These are phyloP conservation scores for Hemaris fuciformis DNA, from an alignment of 2,888 invertebrate genomes.

Conservation along the genomic window DNA sequence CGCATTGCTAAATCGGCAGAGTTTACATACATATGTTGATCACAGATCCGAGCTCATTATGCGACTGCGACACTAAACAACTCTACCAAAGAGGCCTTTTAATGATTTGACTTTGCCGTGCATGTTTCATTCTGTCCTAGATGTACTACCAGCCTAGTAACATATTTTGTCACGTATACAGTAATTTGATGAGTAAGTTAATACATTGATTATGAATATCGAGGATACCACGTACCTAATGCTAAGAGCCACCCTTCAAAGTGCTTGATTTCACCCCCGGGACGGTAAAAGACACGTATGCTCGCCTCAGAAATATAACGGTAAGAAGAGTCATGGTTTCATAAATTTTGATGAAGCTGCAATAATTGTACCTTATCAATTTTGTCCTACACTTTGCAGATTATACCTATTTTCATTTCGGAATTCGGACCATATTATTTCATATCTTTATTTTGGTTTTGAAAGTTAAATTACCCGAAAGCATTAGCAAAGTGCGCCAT, in stretches of 20 bases:
- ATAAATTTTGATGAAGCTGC: neutral
- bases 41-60: neutral
- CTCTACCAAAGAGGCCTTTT: neutral
- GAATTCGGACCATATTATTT: too few relatives aligned
- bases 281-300: conserved; percentile 36
- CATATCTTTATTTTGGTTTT: too few relatives aligned
- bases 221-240: conserved; percentile 44
- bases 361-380: neutral
- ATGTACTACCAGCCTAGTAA: conserved; percentile 1
- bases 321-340: conserved; percentile 33
- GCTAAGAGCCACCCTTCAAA: conserved; percentile 48
- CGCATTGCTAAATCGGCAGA: neutral
- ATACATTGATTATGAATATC: conserved; percentile 53
- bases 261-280: conserved; percentile 55
- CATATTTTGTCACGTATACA: conserved; percentile 37
- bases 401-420: too few relatives aligned
- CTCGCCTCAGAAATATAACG: conserved; percentile 34
- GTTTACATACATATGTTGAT: neutral
- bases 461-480: too few relatives aligned
- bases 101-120: neutral
- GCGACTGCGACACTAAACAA: neutral
- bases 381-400: too few relatives aligned
- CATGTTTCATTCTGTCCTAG: neutral
- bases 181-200: conserved; percentile 47
- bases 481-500: too few relatives aligned